Evolutionary conservation across 2,113 vertebrate genomes (phyloP), one percentile per base, ranked within the genome.

Genomic region (Barbus barbus): DNA sequence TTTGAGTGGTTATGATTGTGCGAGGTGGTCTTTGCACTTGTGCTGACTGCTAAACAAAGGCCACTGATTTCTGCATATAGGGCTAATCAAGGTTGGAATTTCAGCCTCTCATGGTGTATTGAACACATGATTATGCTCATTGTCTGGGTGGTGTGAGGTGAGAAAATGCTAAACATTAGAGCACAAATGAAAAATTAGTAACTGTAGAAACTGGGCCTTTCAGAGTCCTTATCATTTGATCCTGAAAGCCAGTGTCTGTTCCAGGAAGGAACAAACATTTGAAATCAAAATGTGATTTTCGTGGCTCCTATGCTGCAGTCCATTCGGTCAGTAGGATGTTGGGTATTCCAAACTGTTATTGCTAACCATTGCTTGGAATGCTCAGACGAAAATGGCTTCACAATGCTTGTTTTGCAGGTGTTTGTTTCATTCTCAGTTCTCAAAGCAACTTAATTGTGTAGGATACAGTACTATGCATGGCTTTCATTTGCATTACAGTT

Each of bases 61-160:
- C 88, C 85, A 67, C 89, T 92, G 91, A 94, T 93, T 94, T 73
- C 85, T 24, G 26, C 41, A 60, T 81, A 44, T 82, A 9, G 58
- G 81, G 67, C 85, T 91, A 91, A 93, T 92, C 90, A 92, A 2
- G 86, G 89, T 90, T 85, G 87, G 82, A 90, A 86, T 84, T 78
- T 89, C 89, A 89, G 60, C 86, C 77, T 78, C 75, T 16, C 20
- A 56, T 53, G 3, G 24, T 41, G 22, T 22, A 82, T 87, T 88
- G 84, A 89, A 65, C 58, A 84, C 4, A n/a, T 92, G 92, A 93
- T 92, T 93, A 89, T 71, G 78, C 76, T 78, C 46, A 91, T 92
- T 90, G 91, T 91, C 65, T 58, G 80, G 85, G 78, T 88, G 85
- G n/a, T n/a, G 12, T 33, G 58, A 33, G 38, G 53, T 60, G 44